Base-by-base conservation (phyloP, 2,113 vertebrate species). In the Carassius gibelio region DNA sequence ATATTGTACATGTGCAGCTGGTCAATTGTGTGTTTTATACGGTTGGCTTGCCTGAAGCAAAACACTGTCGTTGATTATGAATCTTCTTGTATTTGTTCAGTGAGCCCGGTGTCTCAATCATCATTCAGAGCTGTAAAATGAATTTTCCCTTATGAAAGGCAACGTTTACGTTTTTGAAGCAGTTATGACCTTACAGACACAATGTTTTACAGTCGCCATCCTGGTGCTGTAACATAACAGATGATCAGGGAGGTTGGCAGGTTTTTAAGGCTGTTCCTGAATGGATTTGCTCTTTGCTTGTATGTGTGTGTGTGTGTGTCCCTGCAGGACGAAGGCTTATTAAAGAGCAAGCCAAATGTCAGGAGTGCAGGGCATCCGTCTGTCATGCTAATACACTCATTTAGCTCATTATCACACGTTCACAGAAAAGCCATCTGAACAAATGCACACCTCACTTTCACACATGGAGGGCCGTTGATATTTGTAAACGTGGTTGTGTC, bases 301-400 rank as follows among this genome's bases (percentile, higher is more conserved):
- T 61, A 42, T 57, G 61, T 5, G 13, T 50, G 71, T 26, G 26
- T 26, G 26, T 30, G 30, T 45, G 61, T 76, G 45, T 71, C 76
- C 74, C 85, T 82, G 87, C 85, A 81, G 87, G 87, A 82, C 57
- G 42, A 75, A 84, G 21, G 77, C 85, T 86, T 72, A 50, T 82
- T 81, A 88, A 88, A 88, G 85, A 88, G 75, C 87, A 84, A 88
- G 77, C 87, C 71, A 88, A 88, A 88, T 88, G 87, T 88, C 87
- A 88, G 71, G 76, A 84, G 87, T 84, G 81, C 87, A 84, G 80
- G 45, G 85, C 82, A 71, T 71, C 87, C 48, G 83, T 75, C 59
- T 72, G 87, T 83, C 69, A 84, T 81, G 81, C 76, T 86, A 86
- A 86, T 62, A 72, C 69, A 85, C 64, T 85, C 76, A 69, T 85